phyloP scores from a whole-genome alignment of 53 echinoderm and acorn worm species.

The Actinopyga echinites region DNA sequence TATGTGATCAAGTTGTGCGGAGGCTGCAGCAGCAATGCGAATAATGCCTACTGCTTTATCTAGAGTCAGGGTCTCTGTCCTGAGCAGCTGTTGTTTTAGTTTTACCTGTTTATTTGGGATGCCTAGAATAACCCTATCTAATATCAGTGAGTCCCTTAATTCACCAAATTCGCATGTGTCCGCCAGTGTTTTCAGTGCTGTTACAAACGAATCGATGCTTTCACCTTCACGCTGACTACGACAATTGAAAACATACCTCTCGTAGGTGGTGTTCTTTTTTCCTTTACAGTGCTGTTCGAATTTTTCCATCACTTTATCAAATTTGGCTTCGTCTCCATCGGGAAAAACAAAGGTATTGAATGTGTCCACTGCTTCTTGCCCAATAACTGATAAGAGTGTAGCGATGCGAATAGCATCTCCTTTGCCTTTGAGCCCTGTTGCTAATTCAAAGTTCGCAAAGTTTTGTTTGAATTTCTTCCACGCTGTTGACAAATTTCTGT shows the following conservation, averaged over 20 bases:
- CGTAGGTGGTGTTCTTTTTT: slow-evolving; percentile 59
- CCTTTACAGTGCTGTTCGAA: slow-evolving; percentile 59
- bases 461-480: slow-evolving; percentile 47
- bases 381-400: slow-evolving; percentile 57
- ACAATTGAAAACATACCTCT: slow-evolving; percentile 64
- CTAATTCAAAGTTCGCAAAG: slow-evolving; percentile 50
- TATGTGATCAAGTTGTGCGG: neutral
- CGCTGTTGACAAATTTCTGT: slow-evolving; percentile 26
- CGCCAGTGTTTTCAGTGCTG: slow-evolving; percentile 34
- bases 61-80: slow-evolving; percentile 40
- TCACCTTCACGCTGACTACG: slow-evolving; percentile 56
- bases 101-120: slow-evolving; percentile 3
- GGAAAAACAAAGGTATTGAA: slow-evolving; percentile 66
- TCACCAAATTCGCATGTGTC: slow-evolving; percentile 53
- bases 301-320: slow-evolving; percentile 45
- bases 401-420: slow-evolving; percentile 50
- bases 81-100: slow-evolving; percentile 45
- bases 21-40: neutral
- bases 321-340: slow-evolving; percentile 30
- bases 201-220: slow-evolving; percentile 57
- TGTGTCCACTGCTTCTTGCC: slow-evolving; percentile 50
- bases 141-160: slow-evolving; percentile 32
- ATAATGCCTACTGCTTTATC: slow-evolving; percentile 34
- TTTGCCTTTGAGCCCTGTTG: slow-evolving; percentile 40
- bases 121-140: slow-evolving; percentile 52